Evolutionary conservation across 1,140 invertebrate species (phyloP).

Genomic region (Calliphora vicina): DNA sequence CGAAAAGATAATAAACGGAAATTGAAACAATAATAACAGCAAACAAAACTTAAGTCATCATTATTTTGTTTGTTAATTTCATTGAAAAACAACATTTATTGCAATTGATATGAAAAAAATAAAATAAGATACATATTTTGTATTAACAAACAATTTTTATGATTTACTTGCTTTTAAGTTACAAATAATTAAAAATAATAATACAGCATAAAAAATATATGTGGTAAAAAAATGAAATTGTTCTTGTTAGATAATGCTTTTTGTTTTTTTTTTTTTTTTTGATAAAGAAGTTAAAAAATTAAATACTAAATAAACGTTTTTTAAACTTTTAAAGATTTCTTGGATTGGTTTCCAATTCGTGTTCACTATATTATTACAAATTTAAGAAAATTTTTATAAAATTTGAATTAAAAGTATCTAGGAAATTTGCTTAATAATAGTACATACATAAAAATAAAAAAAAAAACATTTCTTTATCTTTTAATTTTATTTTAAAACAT

Average conservation of each 20-base stretch:
- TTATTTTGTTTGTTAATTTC: not conserved
- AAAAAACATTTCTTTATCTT: constrained; percentile 36
- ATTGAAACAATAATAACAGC: constrained; percentile 24
- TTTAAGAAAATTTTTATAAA: not conserved
- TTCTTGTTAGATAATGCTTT: not conserved
- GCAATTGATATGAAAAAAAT: not conserved
- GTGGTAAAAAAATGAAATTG: not conserved
- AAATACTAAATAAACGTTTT: constrained; percentile 17
- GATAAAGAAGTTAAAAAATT: not conserved
- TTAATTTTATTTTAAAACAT: not conserved
- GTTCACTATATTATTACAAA: not conserved
- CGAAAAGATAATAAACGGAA: not conserved
- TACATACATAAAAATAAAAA: constrained; percentile 24
- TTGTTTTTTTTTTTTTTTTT: not conserved
- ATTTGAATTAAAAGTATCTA: constrained; percentile 30
- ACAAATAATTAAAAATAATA: constrained; percentile 36
- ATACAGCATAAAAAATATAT: constrained; percentile 18
- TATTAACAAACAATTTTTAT: constrained; percentile 9
- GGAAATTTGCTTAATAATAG: constrained; percentile 39
- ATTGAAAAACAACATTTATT: not conserved
- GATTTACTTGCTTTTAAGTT: not conserved
- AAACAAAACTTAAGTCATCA: not conserved
- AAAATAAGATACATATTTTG: constrained; percentile 11
- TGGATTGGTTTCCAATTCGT: not conserved
- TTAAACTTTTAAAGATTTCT: constrained; percentile 6